Evolutionary conservation across 2,113 vertebrate species (phyloP), one percentile per base, ranked within the genome.

Genomic region (Chamaetylas fuelleborni): DNA sequence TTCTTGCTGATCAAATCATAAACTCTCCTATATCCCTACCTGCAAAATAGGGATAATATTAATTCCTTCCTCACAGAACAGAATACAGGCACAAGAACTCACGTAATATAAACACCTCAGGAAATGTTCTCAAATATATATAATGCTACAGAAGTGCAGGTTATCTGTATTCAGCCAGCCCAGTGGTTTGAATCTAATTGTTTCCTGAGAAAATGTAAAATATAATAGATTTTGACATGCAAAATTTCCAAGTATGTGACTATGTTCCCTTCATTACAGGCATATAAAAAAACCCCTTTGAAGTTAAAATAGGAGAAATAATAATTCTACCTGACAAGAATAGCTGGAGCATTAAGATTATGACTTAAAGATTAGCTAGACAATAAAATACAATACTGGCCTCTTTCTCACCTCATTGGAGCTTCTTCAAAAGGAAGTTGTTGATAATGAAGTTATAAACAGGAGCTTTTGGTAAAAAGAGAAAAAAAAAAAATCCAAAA

Each of bases 171-270:
- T 88, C 60, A 83, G 14, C 40, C 67, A 86, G 38, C 31, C 51
- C 67, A 70, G 43, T 64, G 65, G 51, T 51, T 88, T 92, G 54
- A 81, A 88, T 81, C 50, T 69, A 89, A 91, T 76, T 88, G 66
- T 73, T 90, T 86, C 67, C 58, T 58, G n/a, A 73, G 29, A 90
- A 93, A 90, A 90, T 47, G 54, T 33, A 88, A 86, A 94, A 43
- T 80, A 34, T 64, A 82, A 72, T 43, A 86, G 42, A 86, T 89
- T 87, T 82, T 82, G 34, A 74, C 29, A 38, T 9, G 11, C 61
- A 92, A 82, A 82, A 77, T 79, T 92, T 90, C 19, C 11, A 65
- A 69, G 48, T 80, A 36, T 61, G 14, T 70, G 58, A 72, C 66
- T 65, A 14, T 38, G 19, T 71, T 96, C 23, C 29, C 53, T 90